Percentiles rank a stretch among this genome's conserved stretches.
These are phyloP conservation scores for Eretmochelys imbricata DNA, from an alignment of 2,113 vertebrate genomes.

Conservation along the genomic window DNA sequence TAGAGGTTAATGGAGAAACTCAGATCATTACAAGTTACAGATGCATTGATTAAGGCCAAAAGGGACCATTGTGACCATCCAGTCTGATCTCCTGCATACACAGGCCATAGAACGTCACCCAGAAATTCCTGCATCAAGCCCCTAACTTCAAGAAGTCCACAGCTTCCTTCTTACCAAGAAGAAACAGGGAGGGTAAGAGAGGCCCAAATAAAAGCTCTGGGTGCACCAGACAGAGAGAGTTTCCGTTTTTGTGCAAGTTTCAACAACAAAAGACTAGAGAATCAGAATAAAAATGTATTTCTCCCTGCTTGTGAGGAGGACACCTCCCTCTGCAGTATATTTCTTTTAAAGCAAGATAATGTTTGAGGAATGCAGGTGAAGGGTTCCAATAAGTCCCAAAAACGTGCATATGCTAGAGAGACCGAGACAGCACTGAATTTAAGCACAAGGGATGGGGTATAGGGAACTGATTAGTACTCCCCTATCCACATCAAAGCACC, in stretches of 20 bases:
- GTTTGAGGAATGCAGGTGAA: background rate
- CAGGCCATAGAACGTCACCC: background rate
- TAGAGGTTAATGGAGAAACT: background rate
- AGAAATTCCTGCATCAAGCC: slow-evolving; percentile 1
- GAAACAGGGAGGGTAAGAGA: background rate
- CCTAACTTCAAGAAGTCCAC: background rate
- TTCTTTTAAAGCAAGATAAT: background rate
- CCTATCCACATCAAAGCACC: background rate
- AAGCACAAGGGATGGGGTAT: background rate
- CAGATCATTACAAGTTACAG: background rate
- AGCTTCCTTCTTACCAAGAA: background rate
- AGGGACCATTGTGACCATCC: background rate
- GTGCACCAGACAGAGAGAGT: rapidly evolving
- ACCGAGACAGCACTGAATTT: background rate
- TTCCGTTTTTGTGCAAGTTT: background rate
- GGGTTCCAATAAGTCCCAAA: background rate
- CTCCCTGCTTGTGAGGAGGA: background rate
- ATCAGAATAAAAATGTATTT: background rate
- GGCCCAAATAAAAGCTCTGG: background rate
- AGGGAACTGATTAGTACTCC: background rate
- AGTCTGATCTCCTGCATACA: background rate
- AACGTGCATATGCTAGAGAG: background rate
- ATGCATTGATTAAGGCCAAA: background rate
- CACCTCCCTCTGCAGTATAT: background rate
- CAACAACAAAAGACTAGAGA: background rate